These are phyloP conservation scores for Borostomias antarcticus DNA, from an alignment of 2,797 vertebrate species.

Conservation along the genomic window DNA sequence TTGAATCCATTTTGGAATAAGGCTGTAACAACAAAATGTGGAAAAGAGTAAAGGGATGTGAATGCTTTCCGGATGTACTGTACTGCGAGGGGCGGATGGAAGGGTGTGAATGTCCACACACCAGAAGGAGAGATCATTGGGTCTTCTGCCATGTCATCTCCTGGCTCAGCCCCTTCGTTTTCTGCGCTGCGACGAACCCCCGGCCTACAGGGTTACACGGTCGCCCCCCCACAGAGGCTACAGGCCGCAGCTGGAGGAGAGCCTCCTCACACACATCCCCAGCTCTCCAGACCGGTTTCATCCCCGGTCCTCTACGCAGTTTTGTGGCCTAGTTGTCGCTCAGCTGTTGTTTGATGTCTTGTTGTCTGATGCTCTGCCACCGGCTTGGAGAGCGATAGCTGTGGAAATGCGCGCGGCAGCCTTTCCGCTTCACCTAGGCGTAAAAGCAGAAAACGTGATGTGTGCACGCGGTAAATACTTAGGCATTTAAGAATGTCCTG, in stretches of 20 bases:
- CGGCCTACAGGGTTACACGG: slow-evolving; percentile 22
- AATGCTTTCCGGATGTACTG: too few relatives aligned
- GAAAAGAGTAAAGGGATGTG: too few relatives aligned
- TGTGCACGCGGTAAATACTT: neutral
- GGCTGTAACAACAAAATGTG: too few relatives aligned
- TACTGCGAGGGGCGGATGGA: neutral
- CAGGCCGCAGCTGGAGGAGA: slow-evolving; percentile 12
- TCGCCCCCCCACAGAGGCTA: slow-evolving; percentile 34
- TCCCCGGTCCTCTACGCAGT: slow-evolving; percentile 31
- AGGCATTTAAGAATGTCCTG: neutral
- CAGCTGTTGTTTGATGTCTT: slow-evolving; percentile 41
- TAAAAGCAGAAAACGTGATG: neutral
- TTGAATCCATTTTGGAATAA: too few relatives aligned
- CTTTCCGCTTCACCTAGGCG: neutral
- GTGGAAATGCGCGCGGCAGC: neutral
- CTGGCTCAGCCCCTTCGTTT: slow-evolving; percentile 26
- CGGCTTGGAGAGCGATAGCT: slow-evolving; percentile 5
- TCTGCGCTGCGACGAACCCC: slow-evolving; percentile 28
- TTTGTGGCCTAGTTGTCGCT: slow-evolving; percentile 52
- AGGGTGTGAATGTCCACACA: slow-evolving; percentile 3
- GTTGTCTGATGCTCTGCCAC: neutral
- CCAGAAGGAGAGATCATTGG: slow-evolving; percentile 23
- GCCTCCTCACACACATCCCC: neutral
- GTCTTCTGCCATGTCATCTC: slow-evolving; percentile 36
- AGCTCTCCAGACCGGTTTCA: neutral